phyloP scores from a whole-genome alignment of 2,113 vertebrate genomes.

The Proterorhinus semilunaris region DNA sequence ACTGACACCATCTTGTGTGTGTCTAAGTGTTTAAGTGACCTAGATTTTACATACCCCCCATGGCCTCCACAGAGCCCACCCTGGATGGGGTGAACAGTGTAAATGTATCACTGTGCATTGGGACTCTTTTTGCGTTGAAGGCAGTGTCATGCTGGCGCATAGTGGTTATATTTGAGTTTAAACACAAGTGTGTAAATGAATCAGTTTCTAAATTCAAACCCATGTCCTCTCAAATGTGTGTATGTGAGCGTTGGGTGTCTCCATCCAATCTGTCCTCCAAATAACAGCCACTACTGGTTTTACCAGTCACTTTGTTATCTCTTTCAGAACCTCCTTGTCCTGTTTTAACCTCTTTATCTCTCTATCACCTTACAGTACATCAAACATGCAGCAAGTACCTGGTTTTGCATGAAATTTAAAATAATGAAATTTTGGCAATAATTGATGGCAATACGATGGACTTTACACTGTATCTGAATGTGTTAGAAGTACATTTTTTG shows the following conservation, averaged over 20 bases:
- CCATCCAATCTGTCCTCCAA: constrained; percentile 36
- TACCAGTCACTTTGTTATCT: constrained; percentile 24
- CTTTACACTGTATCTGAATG: not conserved
- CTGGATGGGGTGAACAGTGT: constrained; percentile 53
- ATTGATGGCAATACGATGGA: too few relatives aligned
- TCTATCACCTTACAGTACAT: constrained; percentile 1
- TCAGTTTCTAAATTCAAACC: constrained; percentile 62
- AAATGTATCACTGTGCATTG: constrained; percentile 59
- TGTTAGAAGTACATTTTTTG: not conserved
- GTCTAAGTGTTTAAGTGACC: constrained; percentile 55
- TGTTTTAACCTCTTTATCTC: constrained; percentile 13
- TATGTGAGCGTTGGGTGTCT: constrained; percentile 27
- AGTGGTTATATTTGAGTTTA: constrained; percentile 32
- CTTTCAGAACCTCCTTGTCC: constrained; percentile 42
- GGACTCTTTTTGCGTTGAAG: constrained; percentile 19
- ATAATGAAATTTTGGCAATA: too few relatives aligned
- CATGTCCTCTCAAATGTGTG: constrained; percentile 21
- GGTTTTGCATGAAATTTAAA: too few relatives aligned
- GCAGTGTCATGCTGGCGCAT: constrained; percentile 20
- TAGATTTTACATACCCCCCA: constrained; percentile 51
- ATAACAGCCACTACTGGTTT: constrained; percentile 36
- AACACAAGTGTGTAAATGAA: constrained; percentile 40
- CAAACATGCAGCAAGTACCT: not conserved
- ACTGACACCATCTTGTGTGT: constrained; percentile 52
- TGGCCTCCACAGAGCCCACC: constrained; percentile 38